Evolutionary conservation across 2,113 vertebrate genomes (phyloP), one percentile per base, ranked within the genome.

Genomic region (Lycaon pictus): DNA sequence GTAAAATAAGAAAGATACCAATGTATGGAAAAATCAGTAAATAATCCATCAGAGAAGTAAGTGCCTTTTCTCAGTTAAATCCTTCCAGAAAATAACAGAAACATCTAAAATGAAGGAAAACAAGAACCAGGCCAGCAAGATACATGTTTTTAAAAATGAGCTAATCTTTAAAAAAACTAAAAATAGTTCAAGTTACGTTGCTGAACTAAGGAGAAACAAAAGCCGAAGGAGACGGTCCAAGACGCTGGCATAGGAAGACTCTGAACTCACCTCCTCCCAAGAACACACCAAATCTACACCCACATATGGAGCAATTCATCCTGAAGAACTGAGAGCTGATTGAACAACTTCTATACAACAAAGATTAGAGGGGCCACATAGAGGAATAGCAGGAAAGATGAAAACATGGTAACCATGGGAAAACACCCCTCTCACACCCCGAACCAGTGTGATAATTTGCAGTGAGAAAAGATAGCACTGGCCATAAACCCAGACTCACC

Each of bases 41-140:
- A 51, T 48, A 56, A 32, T 62, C n/a, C 60, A 69, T 51, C 65
- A 69, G 62, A 51, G 56, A 80, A 43, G 43, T 23, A 80, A 43
- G 53, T 23, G 12, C 29, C 58, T 79, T 83, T 56, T 72, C 67
- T 94, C 76, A n/a, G 35, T 37, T 63, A 37, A 55, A 37, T 67
- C 58, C 63, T 88, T 76, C 58, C 71, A 37, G 13, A 85, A 51
- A 96, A 55, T 29, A 83, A 69, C 25, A 90, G 92, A 80, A 86
- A 69, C 29, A 55, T 55, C 35, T 22, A 37, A n/a, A 23, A 62
- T 17, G 10, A 94, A 95, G 62, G 11, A 13, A 58, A 74, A 80
- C 0, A 3, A 65, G 43, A 86, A 69, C 11, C 48, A 56, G 10
- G 17, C 55, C 62, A 65, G n/a, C n/a, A 94, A 80, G 60, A 69